Percentiles rank a stretch among this genome's conserved stretches.
Evolutionary conservation across 1,140 invertebrate species (phyloP).

Genomic region (Drosophila kurseongensis): DNA sequence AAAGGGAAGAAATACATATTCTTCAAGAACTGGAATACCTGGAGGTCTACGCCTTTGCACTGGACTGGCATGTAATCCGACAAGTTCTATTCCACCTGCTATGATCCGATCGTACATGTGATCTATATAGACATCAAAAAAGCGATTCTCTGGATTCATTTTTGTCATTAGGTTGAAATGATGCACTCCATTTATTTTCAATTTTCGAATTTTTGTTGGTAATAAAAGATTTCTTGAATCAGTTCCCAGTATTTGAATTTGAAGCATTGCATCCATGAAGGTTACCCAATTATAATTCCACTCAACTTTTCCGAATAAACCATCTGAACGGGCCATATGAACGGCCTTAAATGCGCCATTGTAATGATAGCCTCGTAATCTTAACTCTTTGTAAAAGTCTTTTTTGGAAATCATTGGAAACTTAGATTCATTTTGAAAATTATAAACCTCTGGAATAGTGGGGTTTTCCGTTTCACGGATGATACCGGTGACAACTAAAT

Average conservation of each 20-base stretch:
- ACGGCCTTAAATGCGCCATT: constrained; percentile 75
- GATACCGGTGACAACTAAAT: constrained; percentile 91
- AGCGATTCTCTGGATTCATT: constrained; percentile 77
- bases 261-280: constrained; percentile 97
- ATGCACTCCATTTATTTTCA: constrained; percentile 91
- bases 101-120: constrained; percentile 84
- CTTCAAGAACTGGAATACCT: constrained; percentile 89
- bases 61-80: constrained; percentile 91
- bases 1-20: constrained; percentile 91
- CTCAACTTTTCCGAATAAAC: constrained; percentile 85
- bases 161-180: constrained; percentile 86
- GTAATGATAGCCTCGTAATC: constrained; percentile 96
- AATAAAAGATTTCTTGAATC: constrained; percentile 91
- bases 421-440: constrained; percentile 84
- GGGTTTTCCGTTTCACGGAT: constrained; percentile 86
- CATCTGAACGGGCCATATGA: constrained; percentile 82
- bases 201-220: constrained; percentile 92
- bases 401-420: constrained; percentile 86
- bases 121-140: constrained; percentile 82
- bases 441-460: constrained; percentile 84
- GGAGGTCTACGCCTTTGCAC: constrained; percentile 89
- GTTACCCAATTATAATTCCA: constrained; percentile 95
- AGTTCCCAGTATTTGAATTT: constrained; percentile 92
- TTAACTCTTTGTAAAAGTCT: constrained; percentile 97
- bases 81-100: constrained; percentile 93